Conservation (phyloP, 2,797 vertebrate genomes). For the Tenualosa thibaudeaui region DNA sequence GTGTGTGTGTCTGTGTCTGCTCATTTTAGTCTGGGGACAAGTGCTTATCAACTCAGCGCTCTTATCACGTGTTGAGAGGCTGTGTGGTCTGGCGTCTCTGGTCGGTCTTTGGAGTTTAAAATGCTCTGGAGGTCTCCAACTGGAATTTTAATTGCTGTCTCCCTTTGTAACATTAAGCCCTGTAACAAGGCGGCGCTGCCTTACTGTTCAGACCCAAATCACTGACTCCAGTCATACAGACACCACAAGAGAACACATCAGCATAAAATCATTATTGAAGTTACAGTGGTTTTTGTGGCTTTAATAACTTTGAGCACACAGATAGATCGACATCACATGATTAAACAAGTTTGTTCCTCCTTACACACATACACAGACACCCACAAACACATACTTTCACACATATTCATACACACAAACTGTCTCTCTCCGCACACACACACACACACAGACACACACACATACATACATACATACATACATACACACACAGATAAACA, state of each 20-base stretch:
- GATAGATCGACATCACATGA: background rate
- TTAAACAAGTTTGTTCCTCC: background rate
- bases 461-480: background rate
- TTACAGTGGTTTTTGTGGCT: background rate
- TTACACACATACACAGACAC: background rate
- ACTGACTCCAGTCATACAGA: background rate
- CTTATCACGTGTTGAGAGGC: constrained; percentile 13
- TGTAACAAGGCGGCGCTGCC: background rate
- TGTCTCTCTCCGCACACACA: background rate
- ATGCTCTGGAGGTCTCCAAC: background rate
- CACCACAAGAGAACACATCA: background rate
- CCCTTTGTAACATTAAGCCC: background rate
- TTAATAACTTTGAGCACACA: background rate
- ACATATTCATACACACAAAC: background rate
- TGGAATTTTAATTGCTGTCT: constrained; percentile 14
- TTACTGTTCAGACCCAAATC: background rate
- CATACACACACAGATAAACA: background rate
- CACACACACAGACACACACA: background rate
- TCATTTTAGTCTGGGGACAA: background rate
- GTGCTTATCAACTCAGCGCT: background rate
- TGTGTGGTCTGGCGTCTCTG: background rate
- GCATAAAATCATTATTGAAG: background rate
- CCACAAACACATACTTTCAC: background rate
- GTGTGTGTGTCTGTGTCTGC: background rate
- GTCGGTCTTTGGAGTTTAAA: background rate